Evolutionary conservation across 2,797 vertebrate species (phyloP).

Genomic region (Pseudocheirus occidentalis): DNA sequence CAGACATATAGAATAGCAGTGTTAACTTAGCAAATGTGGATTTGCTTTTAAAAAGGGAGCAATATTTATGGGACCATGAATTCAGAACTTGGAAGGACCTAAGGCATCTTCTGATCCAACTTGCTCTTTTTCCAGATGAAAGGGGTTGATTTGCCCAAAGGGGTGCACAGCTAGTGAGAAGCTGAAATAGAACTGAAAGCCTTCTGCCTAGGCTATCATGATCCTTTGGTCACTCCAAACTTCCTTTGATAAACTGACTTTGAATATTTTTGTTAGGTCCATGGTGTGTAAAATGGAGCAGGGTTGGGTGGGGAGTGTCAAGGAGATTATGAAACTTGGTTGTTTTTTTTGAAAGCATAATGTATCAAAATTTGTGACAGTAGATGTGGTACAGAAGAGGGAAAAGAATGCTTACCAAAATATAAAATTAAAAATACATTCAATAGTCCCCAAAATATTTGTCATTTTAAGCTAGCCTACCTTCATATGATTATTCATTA

Average conservation of each 20-base stretch:
- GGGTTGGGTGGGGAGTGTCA: neutral
- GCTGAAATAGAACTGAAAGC: neutral
- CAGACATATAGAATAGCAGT: neutral
- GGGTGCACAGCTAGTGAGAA: neutral
- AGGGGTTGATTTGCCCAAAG: neutral
- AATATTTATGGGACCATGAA: neutral
- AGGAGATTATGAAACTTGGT: neutral
- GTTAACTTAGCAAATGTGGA: neutral
- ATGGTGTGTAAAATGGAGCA: neutral
- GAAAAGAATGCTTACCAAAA: neutral
- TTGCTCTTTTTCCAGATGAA: neutral
- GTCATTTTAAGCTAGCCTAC: neutral
- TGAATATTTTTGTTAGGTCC: neutral
- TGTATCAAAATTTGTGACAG: neutral
- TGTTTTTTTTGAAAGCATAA: neutral
- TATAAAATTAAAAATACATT: neutral
- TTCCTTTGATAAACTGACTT: neutral
- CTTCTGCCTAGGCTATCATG: neutral
- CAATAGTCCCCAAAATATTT: neutral
- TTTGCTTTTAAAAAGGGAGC: neutral
- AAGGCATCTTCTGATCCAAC: neutral
- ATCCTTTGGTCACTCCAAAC: neutral
- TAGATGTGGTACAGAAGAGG: neutral
- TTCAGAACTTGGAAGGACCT: neutral
- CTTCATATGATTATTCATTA: neutral